Evolutionary conservation across 53 echinoderm and acorn worm genomes (phyloP).

Genomic region (Pentamera pediparva): DNA sequence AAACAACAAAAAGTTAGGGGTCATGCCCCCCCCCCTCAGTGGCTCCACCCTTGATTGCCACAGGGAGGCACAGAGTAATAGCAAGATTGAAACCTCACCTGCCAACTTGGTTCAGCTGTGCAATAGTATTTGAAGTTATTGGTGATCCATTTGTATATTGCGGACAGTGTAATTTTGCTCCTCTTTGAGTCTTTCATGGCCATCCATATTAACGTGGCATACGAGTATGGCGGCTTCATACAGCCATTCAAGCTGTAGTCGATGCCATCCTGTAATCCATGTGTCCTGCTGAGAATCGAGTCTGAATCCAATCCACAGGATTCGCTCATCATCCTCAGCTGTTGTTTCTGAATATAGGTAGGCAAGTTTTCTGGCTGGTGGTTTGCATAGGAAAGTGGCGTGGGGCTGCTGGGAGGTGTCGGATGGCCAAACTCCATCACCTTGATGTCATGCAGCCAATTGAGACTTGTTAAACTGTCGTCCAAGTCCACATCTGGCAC

Average conservation of each 20-base stretch:
- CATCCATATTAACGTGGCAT: constrained; percentile 98
- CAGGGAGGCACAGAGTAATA: no score
- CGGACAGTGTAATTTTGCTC: constrained; percentile 92
- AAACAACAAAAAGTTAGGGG: neutral
- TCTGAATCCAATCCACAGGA: constrained; percentile 11
- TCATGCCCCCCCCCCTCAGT: no score
- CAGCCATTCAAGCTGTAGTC: constrained; percentile 83
- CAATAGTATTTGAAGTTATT: constrained; percentile 95
- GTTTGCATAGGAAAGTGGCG: constrained; percentile 66
- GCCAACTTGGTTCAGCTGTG: constrained; percentile 97
- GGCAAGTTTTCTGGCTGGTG: constrained; percentile 37
- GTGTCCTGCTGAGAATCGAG: constrained; percentile 20
- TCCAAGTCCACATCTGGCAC: constrained; percentile 67
- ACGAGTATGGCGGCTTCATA: constrained; percentile 90
- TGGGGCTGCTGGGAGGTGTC: constrained; percentile 88
- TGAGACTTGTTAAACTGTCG: constrained; percentile 92
- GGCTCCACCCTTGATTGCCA: no score
- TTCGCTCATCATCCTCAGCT: constrained; percentile 30
- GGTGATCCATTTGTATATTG: constrained; percentile 96
- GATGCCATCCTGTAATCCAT: constrained; percentile 42
- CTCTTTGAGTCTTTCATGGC: constrained; percentile 97
- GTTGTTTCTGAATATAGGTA: constrained; percentile 29
- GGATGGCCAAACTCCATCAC: constrained; percentile 91
- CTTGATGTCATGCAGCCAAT: constrained; percentile 92
- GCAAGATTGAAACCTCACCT: constrained; percentile 51